phyloP scores from a whole-genome alignment of 2,113 vertebrate species.

The Petrocephalus microphthalmus region DNA sequence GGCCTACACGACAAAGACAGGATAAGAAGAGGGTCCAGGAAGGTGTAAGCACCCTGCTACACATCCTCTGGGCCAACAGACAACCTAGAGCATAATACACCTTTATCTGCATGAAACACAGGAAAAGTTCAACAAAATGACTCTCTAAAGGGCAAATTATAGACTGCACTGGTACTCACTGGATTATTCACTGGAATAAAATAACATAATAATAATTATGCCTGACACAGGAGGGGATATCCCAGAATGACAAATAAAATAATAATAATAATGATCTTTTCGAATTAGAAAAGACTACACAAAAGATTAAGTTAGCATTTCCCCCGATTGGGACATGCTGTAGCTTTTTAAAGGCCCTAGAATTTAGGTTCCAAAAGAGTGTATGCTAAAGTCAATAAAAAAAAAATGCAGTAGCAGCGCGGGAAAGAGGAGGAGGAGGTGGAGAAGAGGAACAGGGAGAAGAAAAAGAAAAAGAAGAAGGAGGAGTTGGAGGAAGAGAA shows the following conservation, averaged over 20 bases:
- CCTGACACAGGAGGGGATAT: too few relatives aligned
- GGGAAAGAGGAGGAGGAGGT: slow-evolving; percentile 57
- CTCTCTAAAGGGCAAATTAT: neutral
- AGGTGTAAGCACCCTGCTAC: neutral
- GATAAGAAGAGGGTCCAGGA: slow-evolving; percentile 42
- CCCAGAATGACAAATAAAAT: too few relatives aligned
- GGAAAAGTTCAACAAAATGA: neutral
- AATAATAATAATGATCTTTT: neutral
- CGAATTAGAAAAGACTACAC: neutral
- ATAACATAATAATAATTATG: too few relatives aligned
- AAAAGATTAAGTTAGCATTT: slow-evolving; percentile 46
- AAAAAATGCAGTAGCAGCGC: slow-evolving; percentile 57
- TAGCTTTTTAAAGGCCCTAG: slow-evolving; percentile 34
- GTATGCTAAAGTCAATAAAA: slow-evolving; percentile 73
- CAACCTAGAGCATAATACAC: neutral
- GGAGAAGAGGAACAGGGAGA: neutral
- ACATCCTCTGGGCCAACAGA: neutral
- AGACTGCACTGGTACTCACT: neutral
- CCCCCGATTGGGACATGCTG: slow-evolving; percentile 65
- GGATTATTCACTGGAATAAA: neutral
- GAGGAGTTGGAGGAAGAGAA: neutral
- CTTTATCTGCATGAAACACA: neutral
- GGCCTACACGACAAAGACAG: slow-evolving; percentile 7
- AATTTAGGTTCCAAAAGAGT: slow-evolving; percentile 55
- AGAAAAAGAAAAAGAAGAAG: neutral